These are phyloP conservation scores for Porites rus DNA, from an alignment of 92 coral and sea anemone species.

Conservation along the genomic window DNA sequence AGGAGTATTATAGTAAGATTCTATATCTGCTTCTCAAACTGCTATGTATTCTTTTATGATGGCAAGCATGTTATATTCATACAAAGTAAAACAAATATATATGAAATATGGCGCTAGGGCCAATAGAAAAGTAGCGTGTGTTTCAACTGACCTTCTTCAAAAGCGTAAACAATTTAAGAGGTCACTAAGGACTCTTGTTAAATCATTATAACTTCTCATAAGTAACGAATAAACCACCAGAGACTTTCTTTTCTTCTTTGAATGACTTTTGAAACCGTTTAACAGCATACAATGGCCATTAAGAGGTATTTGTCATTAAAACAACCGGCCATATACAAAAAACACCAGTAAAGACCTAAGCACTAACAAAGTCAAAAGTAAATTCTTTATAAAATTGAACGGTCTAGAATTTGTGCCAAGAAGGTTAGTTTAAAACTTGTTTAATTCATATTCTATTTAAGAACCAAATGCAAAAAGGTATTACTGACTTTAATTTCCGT, in stretches of 20 bases:
- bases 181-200: background rate
- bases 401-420: too few relatives aligned
- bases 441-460: too few relatives aligned
- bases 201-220: background rate
- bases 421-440: too few relatives aligned
- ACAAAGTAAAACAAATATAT: background rate
- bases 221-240: background rate
- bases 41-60: background rate
- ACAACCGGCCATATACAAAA: background rate
- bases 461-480: too few relatives aligned
- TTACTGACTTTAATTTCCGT: too few relatives aligned
- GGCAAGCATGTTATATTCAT: background rate
- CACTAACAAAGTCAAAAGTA: too few relatives aligned
- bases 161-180: background rate
- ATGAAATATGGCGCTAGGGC: background rate
- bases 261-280: background rate
- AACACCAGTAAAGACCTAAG: too few relatives aligned
- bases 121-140: slow-evolving; percentile 40
- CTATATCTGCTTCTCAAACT: background rate
- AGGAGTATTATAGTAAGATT: background rate
- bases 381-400: background rate
- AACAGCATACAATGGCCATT: background rate
- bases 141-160: too few relatives aligned
- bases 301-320: too few relatives aligned
- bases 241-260: background rate